Evolutionary conservation across 92 coral and sea anemone species (phyloP), one percentile per base, ranked within the genome.

Genomic region (Palythoa caribaeorum): DNA sequence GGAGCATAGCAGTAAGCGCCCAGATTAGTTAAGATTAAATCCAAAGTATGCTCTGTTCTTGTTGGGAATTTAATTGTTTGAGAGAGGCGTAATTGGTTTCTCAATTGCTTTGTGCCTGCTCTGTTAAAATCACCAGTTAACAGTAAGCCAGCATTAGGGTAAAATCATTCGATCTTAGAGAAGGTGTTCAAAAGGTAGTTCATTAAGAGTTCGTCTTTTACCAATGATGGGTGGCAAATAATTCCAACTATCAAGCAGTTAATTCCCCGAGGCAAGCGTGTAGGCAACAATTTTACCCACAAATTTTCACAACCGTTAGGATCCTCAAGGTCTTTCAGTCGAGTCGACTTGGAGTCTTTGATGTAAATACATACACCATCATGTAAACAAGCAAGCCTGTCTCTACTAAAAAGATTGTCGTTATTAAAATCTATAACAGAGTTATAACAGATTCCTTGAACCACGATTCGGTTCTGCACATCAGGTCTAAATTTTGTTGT

Each of bases 301-400:
- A 89, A 28, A 13, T 76, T 88, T 62, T 89, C 91, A 65, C 84
- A 87, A 11, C 62, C 71, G 71, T 79, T 59, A 37, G 19, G 72
- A 76, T 66, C 68, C 55, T 28, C 52, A 70, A 77, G 62, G 40
- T 54, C 84, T 57, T 57, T 57, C 62, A 76, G 38, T 37, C 55
- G 71, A n/a, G n/a, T 40, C 59, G 71, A 70, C 12, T 44, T 51
- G 52, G 12, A 16, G 57, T 51, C 73, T 37, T 54, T 87, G 53
- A 63, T 37, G 44, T 73, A 87, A 53, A 65, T 87, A 57, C 91
- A 89, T 16, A 89, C 91, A 62, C 91, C 91, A 28, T 88, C 91
- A 48, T 89, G 88, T 40, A 37, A 47, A 28, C 78, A 53, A 21
- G 36, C 39, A 65, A 48, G 20, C 1, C 91, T 71, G 53, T 89